These are phyloP conservation scores for Pseudopodoces humilis DNA, from an alignment of 2,113 vertebrate species.

Conservation along the genomic window DNA sequence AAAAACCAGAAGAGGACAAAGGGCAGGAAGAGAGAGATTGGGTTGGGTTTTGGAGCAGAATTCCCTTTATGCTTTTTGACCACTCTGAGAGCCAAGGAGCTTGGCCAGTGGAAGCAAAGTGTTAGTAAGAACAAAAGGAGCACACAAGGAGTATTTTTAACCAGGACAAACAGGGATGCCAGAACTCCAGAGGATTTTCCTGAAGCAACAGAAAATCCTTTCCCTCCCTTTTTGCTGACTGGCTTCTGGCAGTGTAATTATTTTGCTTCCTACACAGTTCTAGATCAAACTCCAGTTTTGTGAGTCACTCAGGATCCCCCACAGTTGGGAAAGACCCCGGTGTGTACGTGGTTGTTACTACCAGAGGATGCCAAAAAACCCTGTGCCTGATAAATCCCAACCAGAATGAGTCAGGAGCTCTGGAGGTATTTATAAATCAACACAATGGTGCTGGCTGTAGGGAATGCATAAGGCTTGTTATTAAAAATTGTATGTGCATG, in stretches of 20 bases:
- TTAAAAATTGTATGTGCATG: neutral
- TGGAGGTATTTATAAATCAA: neutral
- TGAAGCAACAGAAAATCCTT: neutral
- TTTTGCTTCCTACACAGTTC: conserved; percentile 52
- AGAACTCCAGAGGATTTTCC: neutral
- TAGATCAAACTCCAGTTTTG: conserved; percentile 1
- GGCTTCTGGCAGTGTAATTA: conserved; percentile 7
- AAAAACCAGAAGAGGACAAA: neutral
- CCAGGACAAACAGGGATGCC: neutral
- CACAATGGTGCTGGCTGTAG: neutral
- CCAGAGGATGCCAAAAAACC: neutral
- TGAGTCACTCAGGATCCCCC: conserved; percentile 45
- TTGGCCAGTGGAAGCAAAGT: neutral
- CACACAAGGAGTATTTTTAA: neutral
- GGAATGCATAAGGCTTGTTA: neutral
- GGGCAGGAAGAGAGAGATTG: neutral
- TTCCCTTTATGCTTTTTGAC: neutral
- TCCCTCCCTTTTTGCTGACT: conserved; percentile 12
- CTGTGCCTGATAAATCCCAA: neutral
- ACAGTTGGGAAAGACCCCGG: conserved; percentile 19
- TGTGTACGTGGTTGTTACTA: neutral
- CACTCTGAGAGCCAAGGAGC: neutral
- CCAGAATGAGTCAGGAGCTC: neutral
- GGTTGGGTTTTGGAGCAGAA: neutral
- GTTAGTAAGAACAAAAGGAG: neutral